These are phyloP conservation scores for Serilophus lunatus DNA, from an alignment of 2,113 vertebrate genomes.

Conservation along the genomic window DNA sequence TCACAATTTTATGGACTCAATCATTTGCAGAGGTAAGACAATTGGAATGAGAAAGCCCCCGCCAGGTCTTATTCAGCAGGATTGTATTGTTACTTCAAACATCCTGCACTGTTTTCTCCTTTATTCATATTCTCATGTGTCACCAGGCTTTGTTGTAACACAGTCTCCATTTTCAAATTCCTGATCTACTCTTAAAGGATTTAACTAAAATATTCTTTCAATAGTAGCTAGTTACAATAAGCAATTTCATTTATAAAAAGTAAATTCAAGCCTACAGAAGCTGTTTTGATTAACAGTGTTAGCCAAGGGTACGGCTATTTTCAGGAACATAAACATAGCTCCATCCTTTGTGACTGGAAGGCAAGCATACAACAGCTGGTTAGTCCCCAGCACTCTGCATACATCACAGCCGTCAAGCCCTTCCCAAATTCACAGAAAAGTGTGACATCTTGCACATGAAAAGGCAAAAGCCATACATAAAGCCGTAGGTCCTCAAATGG, in stretches of 20 bases:
- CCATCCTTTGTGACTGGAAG: background rate
- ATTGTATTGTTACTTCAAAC: background rate
- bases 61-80: background rate
- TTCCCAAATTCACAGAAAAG: background rate
- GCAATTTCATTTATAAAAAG: background rate
- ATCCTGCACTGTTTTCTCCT: background rate
- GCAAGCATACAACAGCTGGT: background rate
- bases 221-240: background rate
- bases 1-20: background rate
- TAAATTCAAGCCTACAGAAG: background rate
- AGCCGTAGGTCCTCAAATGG: rapidly evolving
- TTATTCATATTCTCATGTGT: background rate
- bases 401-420: background rate
- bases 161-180: background rate
- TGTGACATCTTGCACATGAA: background rate
- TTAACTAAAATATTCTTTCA: background rate
- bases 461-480: background rate
- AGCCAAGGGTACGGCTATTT: background rate
- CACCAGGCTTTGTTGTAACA: background rate
- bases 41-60: background rate
- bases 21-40: background rate
- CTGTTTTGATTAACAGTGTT: background rate
- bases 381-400: background rate
- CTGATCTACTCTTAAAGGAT: background rate
- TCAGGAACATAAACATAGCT: background rate